phyloP scores from a whole-genome alignment of 2,113 vertebrate genomes.

The Pontoporia blainvillei region DNA sequence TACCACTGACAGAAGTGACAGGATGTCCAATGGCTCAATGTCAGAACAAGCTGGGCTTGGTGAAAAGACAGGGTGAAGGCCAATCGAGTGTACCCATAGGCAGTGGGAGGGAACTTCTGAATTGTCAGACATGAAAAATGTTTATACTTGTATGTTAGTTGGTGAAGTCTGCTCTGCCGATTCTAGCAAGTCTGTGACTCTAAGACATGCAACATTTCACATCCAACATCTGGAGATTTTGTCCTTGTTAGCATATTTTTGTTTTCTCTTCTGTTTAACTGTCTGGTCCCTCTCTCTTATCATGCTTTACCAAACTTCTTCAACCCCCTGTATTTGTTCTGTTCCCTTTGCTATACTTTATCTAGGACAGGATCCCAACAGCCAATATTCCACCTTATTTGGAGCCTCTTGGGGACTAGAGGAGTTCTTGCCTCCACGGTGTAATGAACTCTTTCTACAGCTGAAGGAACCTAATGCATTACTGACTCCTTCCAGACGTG shows the following conservation, averaged over 20 bases:
- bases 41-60: neutral
- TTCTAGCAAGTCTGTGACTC: neutral
- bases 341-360: neutral
- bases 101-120: neutral
- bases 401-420: neutral
- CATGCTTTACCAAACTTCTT: neutral
- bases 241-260: neutral
- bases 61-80: neutral
- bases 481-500: slow-evolving; percentile 35
- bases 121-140: neutral
- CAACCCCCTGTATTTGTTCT: neutral
- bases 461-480: slow-evolving; percentile 49
- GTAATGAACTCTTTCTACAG: neutral
- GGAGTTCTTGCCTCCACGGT: neutral
- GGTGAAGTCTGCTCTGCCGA: neutral
- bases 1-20: neutral
- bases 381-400: neutral
- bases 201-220: neutral
- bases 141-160: neutral
- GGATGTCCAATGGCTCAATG: neutral
- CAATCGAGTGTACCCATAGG: neutral
- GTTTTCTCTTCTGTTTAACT: neutral
- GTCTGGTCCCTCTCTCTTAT: neutral
- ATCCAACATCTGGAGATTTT: neutral
- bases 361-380: neutral